A percentile compares a stretch with the other conserved stretches of the same genome.
Conservation (phyloP, 2,113 vertebrate species). For the Hystrix brachyura region DNA sequence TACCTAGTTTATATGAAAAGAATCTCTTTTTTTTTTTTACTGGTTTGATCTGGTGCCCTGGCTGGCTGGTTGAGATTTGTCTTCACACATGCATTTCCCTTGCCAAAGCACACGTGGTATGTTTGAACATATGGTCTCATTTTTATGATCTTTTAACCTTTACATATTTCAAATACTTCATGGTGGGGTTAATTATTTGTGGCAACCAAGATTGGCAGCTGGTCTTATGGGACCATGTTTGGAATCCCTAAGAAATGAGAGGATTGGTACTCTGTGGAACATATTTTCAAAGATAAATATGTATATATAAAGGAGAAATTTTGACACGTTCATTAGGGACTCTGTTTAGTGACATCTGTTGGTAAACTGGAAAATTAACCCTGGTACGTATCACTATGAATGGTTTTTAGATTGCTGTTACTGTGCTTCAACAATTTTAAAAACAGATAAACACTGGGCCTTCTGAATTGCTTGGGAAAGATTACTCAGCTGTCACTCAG, state of each 20-base stretch:
- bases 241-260: conserved; percentile 76
- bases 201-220: conserved; percentile 75
- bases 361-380: conserved; percentile 21
- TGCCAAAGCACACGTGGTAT: conserved; percentile 82
- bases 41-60: conserved; percentile 75
- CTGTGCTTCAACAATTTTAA: neutral
- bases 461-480: conserved; percentile 13
- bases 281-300: conserved; percentile 68
- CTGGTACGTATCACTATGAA: neutral
- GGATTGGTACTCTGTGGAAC: conserved; percentile 55
- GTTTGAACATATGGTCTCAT: conserved; percentile 84
- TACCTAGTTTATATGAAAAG: conserved; percentile 69
- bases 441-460: neutral
- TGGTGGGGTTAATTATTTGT: conserved; percentile 78
- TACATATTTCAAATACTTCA: conserved; percentile 81
- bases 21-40: conserved; percentile 58
- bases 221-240: conserved; percentile 45
- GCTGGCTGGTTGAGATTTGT: conserved; percentile 65
- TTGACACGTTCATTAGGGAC: neutral
- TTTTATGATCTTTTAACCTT: conserved; percentile 84
- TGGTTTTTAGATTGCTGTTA: neutral
- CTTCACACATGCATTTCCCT: conserved; percentile 70
- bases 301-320: conserved; percentile 50
- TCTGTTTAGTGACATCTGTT: neutral
- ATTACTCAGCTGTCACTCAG: neutral